Evolutionary conservation across 2,797 vertebrate species (phyloP).

Genomic region (Sternotherus odoratus): DNA sequence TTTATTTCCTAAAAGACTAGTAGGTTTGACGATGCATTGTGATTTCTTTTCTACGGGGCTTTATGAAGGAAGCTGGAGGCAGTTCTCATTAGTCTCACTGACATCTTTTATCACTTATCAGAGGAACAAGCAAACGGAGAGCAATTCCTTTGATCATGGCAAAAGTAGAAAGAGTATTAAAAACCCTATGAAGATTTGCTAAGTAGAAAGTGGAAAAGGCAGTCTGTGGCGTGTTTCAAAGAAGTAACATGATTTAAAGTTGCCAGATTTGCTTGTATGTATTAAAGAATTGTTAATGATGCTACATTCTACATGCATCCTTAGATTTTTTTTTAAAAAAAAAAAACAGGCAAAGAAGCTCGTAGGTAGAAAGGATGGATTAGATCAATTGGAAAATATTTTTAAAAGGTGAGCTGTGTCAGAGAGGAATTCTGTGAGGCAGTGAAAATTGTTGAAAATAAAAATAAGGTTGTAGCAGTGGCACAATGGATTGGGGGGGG

Average conservation of each 20-base stretch:
- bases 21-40: constrained; percentile 73
- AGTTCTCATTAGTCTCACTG: constrained; percentile 82
- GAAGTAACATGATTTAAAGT: constrained; percentile 77
- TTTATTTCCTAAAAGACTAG: constrained; percentile 73
- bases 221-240: constrained; percentile 79
- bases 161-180: constrained; percentile 83
- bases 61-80: constrained; percentile 76
- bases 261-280: constrained; percentile 76
- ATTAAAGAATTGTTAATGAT: constrained; percentile 76
- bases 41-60: constrained; percentile 77
- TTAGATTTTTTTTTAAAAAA: background rate
- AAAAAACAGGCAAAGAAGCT: constrained; percentile 22
- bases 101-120: constrained; percentile 86
- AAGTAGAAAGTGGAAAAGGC: constrained; percentile 78
- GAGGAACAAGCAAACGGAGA: constrained; percentile 84
- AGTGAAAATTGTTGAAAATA: constrained; percentile 61
- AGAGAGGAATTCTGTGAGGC: constrained; percentile 36
- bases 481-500: constrained; percentile 22
- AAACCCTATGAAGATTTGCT: constrained; percentile 80
- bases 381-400: constrained; percentile 54
- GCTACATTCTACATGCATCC: constrained; percentile 50
- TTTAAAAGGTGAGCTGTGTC: constrained; percentile 64
- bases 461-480: constrained; percentile 11
- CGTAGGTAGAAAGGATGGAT: constrained; percentile 17
- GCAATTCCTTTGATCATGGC: constrained; percentile 84